Percentiles rank a stretch among this genome's conserved stretches.
phyloP scores from a whole-genome alignment of 2,888 invertebrate genomes.

The Aspidapion aeneum region DNA sequence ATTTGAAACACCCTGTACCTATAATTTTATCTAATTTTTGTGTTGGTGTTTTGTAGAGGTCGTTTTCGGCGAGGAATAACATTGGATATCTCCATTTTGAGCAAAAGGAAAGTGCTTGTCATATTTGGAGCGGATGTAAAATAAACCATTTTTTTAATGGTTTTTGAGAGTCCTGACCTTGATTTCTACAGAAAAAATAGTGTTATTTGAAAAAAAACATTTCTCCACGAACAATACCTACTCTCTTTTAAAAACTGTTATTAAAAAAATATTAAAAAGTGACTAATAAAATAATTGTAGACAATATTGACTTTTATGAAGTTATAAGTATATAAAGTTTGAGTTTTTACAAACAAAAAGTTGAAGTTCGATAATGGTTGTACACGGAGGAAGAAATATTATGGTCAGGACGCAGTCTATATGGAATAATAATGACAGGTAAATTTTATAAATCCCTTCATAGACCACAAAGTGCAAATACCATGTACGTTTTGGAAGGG shows the following conservation, averaged over 20 bases:
- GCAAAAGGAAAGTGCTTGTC: background rate
- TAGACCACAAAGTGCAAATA: too few relatives aligned
- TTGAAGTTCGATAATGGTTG: slow-evolving; percentile 46
- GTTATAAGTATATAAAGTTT: too few relatives aligned
- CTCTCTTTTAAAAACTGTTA: background rate
- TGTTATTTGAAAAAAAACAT: too few relatives aligned
- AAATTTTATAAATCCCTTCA: too few relatives aligned
- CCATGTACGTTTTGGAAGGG: too few relatives aligned
- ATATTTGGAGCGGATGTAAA: background rate
- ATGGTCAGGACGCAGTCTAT: slow-evolving; percentile 36
- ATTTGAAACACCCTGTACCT: too few relatives aligned
- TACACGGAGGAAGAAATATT: slow-evolving; percentile 39
- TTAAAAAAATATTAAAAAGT: background rate
- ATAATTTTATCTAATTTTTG: slow-evolving; percentile 2
- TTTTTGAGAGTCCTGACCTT: background rate
- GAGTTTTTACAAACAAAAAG: too few relatives aligned
- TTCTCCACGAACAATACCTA: too few relatives aligned
- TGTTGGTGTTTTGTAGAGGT: slow-evolving; percentile 21
- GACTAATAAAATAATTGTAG: background rate
- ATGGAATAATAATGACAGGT: slow-evolving; percentile 44
- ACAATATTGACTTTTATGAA: too few relatives aligned
- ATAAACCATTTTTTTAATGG: too few relatives aligned
- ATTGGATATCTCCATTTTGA: slow-evolving; percentile 8
- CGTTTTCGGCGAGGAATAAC: slow-evolving; percentile 3
- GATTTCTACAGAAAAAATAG: too few relatives aligned